phyloP scores from a whole-genome alignment of 1,140 invertebrate species.

The Leptestheria dahalacensis region DNA sequence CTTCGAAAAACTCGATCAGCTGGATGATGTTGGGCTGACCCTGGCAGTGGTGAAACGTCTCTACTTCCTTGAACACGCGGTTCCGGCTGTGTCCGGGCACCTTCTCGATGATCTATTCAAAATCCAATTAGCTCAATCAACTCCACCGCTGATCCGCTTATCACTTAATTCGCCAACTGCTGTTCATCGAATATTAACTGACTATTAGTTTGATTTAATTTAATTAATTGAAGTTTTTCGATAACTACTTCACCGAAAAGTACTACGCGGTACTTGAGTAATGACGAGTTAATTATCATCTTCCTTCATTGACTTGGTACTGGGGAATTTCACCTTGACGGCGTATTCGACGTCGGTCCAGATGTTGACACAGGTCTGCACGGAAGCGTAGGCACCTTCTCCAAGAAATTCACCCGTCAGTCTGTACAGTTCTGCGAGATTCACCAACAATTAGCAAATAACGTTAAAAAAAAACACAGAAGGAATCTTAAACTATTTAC shows the following conservation, averaged over 20 bases:
- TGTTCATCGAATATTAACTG: no score
- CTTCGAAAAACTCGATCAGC: conserved; percentile 92
- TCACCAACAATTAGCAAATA: conserved; percentile 23
- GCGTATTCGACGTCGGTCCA: conserved; percentile 86
- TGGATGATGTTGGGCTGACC: conserved; percentile 94
- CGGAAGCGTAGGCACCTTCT: conserved; percentile 89
- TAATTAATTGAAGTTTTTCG: not conserved
- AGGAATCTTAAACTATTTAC: no score
- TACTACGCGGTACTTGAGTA: not conserved
- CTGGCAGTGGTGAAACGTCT: conserved; percentile 95
- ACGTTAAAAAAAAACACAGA: no score
- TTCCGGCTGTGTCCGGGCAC: conserved; percentile 78
- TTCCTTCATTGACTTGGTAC: not conserved
- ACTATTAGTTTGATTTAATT: not conserved
- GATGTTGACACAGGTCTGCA: conserved; percentile 81
- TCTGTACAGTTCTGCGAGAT: conserved; percentile 74
- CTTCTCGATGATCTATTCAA: conserved; percentile 76
- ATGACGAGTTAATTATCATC: conserved; percentile 6
- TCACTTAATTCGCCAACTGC: no score
- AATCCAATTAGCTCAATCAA: not conserved
- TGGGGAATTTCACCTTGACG: conserved; percentile 49
- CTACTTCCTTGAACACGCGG: conserved; percentile 92
- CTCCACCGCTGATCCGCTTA: no score
- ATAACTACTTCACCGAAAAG: not conserved
- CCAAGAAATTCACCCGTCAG: conserved; percentile 88